Evolutionary conservation across 2,113 vertebrate species (phyloP).

Genomic region (Ovibos moschatus): DNA sequence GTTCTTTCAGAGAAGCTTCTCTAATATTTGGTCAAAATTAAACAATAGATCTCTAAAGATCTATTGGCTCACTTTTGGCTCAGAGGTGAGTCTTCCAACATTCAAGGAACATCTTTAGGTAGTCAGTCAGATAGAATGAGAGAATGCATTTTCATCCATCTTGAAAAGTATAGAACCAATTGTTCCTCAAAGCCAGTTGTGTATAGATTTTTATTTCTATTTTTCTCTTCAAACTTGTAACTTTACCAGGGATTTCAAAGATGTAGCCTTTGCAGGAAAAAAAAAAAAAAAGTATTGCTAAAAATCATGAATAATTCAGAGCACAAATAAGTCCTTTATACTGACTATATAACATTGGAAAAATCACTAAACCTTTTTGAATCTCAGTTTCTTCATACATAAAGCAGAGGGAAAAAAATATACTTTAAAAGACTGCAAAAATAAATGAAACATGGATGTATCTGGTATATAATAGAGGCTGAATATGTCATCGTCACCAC

Average conservation of each 20-base stretch:
- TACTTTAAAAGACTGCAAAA: not conserved
- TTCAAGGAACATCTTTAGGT: not conserved
- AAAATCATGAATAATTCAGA: not conserved
- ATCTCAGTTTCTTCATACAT: not conserved
- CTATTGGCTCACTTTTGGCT: not conserved
- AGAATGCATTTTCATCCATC: not conserved
- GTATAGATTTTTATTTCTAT: not conserved
- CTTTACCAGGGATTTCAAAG: not conserved
- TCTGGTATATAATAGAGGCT: not conserved
- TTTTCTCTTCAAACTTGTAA: constrained; percentile 8
- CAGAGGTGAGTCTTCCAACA: not conserved
- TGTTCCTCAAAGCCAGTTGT: not conserved
- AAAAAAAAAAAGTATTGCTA: not conserved
- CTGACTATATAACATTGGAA: not conserved
- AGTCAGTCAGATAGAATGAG: not conserved
- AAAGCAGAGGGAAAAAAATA: not conserved
- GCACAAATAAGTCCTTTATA: not conserved
- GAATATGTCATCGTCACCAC: not conserved
- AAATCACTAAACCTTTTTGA: not conserved
- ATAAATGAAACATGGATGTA: not conserved
- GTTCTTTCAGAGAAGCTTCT: not conserved
- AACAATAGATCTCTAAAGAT: not conserved
- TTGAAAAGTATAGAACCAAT: not conserved
- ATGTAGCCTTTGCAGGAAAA: not conserved
- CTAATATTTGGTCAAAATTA: not conserved